Evolutionary conservation across 2,888 invertebrate species (phyloP).

Genomic region (Incurvaria masculella): DNA sequence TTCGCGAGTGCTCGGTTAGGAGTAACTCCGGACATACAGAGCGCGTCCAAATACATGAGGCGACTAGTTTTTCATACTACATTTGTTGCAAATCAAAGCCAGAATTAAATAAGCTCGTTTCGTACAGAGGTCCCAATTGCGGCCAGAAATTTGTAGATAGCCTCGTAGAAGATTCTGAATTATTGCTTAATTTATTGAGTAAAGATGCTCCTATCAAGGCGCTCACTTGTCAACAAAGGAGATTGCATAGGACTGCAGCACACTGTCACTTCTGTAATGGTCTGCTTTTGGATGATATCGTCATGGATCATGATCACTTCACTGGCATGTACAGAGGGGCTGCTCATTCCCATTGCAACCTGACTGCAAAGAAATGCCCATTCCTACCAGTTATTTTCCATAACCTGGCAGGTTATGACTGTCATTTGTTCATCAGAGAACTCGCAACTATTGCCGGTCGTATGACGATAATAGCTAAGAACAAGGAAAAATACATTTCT

Average conservation of each 20-base stretch:
- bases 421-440: conserved; percentile 13
- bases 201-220: neutral
- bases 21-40: neutral
- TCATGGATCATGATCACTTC: conserved; percentile 13
- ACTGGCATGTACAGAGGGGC: conserved; percentile 13
- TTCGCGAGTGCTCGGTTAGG: neutral
- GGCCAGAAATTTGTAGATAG: neutral
- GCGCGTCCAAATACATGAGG: neutral
- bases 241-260: neutral
- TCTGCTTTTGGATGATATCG: conserved; percentile 2
- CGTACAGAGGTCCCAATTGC: conserved; percentile 8
- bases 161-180: neutral
- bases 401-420: conserved; percentile 17
- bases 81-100: conserved; percentile 6
- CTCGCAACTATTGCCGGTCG: conserved; percentile 1
- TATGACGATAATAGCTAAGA: conserved; percentile 7
- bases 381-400: conserved; percentile 17
- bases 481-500: conserved; percentile 10
- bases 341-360: conserved; percentile 14
- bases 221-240: neutral
- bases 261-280: conserved; percentile 5
- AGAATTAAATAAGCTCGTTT: conserved; percentile 6
- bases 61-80: conserved; percentile 5
- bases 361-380: conserved; percentile 11
- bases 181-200: neutral